Conservation (phyloP, 2,888 invertebrate genomes). For the Stenchaetothrips biformis region DNA sequence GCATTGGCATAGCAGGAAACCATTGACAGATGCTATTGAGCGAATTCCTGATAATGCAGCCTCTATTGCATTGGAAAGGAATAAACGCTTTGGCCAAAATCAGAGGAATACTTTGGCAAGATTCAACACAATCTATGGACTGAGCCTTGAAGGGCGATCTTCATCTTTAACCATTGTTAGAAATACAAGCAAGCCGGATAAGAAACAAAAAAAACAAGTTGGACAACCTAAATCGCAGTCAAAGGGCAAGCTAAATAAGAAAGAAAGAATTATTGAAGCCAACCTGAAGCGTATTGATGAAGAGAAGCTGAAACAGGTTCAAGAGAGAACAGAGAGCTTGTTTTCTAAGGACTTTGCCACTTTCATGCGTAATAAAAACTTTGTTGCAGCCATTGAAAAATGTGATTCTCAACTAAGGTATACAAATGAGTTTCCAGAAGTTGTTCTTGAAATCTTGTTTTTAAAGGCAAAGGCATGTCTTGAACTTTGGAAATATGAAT, state of each 20-base stretch:
- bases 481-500: slow-evolving; percentile 26
- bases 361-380: not conserved
- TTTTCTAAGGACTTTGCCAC: not conserved
- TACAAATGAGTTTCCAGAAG: slow-evolving; percentile 18
- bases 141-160: not conserved
- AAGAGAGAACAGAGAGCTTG: slow-evolving; percentile 15
- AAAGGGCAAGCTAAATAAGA: not conserved
- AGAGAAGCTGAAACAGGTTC: slow-evolving; percentile 24
- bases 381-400: not conserved
- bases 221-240: not conserved
- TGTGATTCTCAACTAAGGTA: slow-evolving; percentile 14
- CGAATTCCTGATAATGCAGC: not conserved
- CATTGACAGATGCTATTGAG: not conserved
- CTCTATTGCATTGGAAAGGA: not conserved
- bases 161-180: not conserved
- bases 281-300: slow-evolving; percentile 22
- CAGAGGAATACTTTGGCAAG: not conserved
- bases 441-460: not conserved
- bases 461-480: slow-evolving; percentile 19
- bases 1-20: not conserved
- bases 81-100: not conserved
- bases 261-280: slow-evolving; percentile 8
- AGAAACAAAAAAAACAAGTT: not conserved
- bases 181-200: not conserved
- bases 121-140: not conserved